Evolutionary conservation across 2,113 vertebrate genomes (phyloP).

Genomic region (Lethenteron camtschaticum): DNA sequence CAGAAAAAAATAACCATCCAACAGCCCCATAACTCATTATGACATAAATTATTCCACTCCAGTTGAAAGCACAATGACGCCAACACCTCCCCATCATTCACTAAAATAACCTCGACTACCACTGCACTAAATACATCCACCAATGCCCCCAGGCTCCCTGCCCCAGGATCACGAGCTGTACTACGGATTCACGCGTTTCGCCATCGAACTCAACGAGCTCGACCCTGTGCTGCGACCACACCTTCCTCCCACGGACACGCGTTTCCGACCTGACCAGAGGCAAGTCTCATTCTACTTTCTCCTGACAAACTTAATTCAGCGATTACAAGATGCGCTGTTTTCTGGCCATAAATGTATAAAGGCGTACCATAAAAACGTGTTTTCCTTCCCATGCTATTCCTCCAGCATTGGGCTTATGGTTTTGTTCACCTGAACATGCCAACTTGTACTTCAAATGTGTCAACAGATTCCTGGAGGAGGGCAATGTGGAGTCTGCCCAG

Average conservation of each 20-base stretch:
- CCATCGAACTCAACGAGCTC: conserved; percentile 86
- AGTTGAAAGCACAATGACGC: conserved; percentile 4
- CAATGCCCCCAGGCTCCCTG: conserved; percentile 50
- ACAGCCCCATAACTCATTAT: not conserved
- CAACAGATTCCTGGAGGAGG: conserved; percentile 66
- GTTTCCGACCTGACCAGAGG: conserved; percentile 95
- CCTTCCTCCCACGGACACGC: conserved; percentile 65
- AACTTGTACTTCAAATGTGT: not conserved
- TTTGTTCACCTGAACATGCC: not conserved
- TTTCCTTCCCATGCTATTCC: too few species aligned
- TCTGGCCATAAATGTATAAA: not conserved
- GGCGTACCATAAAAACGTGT: too few species aligned
- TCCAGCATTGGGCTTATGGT: not conserved
- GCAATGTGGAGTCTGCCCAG: conserved; percentile 59
- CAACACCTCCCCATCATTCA: conserved; percentile 4
- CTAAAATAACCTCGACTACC: conserved; percentile 11
- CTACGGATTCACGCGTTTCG: conserved; percentile 93
- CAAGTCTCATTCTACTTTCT: conserved; percentile 14
- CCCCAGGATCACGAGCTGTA: conserved; percentile 87
- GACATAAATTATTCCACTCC: not conserved
- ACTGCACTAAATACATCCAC: not conserved
- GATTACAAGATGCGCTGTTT: not conserved
- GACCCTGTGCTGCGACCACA: conserved; percentile 73
- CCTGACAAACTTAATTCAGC: not conserved
- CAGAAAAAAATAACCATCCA: not conserved